Percentiles rank a stretch among this genome's conserved stretches.
Evolutionary conservation across 2,113 vertebrate genomes (phyloP).

Genomic region (Hypanus sabinus): DNA sequence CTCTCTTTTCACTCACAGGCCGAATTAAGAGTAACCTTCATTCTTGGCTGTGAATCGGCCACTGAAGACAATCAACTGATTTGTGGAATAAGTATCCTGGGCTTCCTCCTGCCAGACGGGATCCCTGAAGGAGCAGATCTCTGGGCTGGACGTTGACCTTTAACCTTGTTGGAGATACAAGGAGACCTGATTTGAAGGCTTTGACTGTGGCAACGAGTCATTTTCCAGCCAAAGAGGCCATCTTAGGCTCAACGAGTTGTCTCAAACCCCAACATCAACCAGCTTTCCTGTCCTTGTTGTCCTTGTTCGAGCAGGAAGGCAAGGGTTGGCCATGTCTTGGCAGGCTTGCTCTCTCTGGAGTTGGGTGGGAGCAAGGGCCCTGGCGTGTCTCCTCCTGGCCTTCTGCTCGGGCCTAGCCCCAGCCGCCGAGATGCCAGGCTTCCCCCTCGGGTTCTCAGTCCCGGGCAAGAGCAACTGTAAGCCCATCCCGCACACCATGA

Average conservation of each 20-base stretch:
- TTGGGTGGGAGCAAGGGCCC: neutral
- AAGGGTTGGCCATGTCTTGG: neutral
- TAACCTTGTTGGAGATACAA: neutral
- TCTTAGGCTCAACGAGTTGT: neutral
- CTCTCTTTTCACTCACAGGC: neutral
- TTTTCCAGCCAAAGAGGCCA: neutral
- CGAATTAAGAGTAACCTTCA: neutral
- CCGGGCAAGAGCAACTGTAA: conserved; percentile 55
- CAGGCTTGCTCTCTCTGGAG: too few relatives aligned
- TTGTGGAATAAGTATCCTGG: neutral
- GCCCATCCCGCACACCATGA: conserved; percentile 59
- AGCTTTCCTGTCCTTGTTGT: too few relatives aligned
- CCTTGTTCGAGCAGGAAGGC: too few relatives aligned
- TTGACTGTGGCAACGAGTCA: neutral
- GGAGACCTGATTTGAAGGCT: neutral
- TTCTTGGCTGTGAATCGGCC: neutral
- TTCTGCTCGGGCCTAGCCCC: neutral
- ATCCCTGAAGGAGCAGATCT: neutral
- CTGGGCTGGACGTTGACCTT: neutral
- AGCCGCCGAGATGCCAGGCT: neutral
- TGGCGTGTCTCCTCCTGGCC: neutral
- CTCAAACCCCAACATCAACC: neutral
- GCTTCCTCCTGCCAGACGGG: neutral
- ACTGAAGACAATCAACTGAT: neutral
- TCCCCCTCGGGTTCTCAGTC: neutral